Evolutionary conservation across 2,888 invertebrate species (phyloP), one percentile per base, ranked within the genome.

Genomic region (Desoria tigrina): DNA sequence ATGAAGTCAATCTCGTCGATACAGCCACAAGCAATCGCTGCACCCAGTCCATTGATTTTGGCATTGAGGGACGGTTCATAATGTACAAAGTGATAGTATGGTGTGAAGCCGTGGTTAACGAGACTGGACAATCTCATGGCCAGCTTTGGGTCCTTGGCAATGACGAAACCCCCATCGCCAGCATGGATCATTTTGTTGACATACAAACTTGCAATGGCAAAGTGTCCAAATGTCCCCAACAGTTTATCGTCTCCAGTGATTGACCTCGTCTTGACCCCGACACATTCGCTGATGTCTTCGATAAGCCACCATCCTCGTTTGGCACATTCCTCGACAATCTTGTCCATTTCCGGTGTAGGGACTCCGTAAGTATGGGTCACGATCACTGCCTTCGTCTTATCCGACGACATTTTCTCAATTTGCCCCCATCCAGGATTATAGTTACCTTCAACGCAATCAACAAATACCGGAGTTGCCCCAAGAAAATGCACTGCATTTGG

Each of bases 121-220:
- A 72, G 58, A 39, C 66, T 67, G 14, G 61, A 26, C 27, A 72
- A 55, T 11, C 63, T 53, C 18, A 37, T 50, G 4, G 45, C 72
- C 11, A 50, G 9, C 21, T 42, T 58, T 1, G 61, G 57, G 2
- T 69, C 58, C 37, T 58, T 60, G 4, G 72, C 62, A 0, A 72
- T 23, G 24, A 72, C 61, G 58, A 72, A 72, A 11, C 72, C 72
- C 14, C 69, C 72, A 32, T 72, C 72, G 24, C 72, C 72, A 1
- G 60, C 72, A 27, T 72, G 72, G 53, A 72, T 58, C 39, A 72
- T 69, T 63, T 72, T 72, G 39, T 69, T 72, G n/a, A 64, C 61
- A 27, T 69, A 69, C 32, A 69, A n/a, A 56, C 72, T 72, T 1
- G 72, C 69, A 60, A 66, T 65, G 2, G 71, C 65, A 54, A 62